Conservation (phyloP, 2,797 vertebrate species). For the Setipinna tenuifilis region DNA sequence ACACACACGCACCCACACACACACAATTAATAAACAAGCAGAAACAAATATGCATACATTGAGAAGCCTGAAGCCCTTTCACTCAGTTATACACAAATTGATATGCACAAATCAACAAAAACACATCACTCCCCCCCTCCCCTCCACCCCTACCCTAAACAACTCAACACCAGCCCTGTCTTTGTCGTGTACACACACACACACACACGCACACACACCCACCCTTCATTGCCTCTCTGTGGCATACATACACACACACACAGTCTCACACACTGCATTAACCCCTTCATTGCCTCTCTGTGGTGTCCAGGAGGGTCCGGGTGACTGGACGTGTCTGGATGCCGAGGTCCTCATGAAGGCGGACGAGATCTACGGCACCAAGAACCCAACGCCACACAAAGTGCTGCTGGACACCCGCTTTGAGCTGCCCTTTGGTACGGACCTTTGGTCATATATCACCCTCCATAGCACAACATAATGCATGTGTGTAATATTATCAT, state of each 20-base stretch:
- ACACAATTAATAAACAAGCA: background rate
- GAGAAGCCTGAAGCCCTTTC: background rate
- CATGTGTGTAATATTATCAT: no score
- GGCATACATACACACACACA: no score
- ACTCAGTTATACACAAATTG: no score
- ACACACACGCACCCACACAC: no score
- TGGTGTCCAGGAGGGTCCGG: slow-evolving; percentile 87
- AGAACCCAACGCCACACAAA: slow-evolving; percentile 89
- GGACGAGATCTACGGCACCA: slow-evolving; percentile 95
- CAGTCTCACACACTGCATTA: background rate
- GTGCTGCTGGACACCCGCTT: slow-evolving; percentile 93
- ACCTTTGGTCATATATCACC: no score
- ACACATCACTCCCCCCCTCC: no score
- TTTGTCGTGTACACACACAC: no score
- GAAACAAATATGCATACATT: background rate
- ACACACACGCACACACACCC: background rate
- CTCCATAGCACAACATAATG: no score
- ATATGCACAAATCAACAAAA: background rate
- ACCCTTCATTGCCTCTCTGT: background rate
- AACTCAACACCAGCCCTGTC: no score
- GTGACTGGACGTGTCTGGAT: slow-evolving; percentile 90
- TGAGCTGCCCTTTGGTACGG: slow-evolving; percentile 91
- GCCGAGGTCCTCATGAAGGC: slow-evolving; percentile 95
- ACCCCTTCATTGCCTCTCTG: background rate
- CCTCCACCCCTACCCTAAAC: no score